Base-by-base conservation (phyloP, 2,888 invertebrate genomes). In the Willowsia nigromaculata region DNA sequence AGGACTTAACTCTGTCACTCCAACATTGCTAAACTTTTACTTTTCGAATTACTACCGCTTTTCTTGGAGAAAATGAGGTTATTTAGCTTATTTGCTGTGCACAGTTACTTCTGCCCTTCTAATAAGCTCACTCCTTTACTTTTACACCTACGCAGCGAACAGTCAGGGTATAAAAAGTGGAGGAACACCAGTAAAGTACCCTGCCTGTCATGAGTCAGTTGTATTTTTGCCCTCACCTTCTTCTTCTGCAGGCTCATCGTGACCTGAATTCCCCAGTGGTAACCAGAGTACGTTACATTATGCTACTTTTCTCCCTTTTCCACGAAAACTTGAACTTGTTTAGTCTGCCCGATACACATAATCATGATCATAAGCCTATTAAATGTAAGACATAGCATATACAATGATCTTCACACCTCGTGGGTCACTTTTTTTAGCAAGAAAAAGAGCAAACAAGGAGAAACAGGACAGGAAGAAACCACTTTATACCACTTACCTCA, bases 191-290 rank as follows among this genome's bases (percentile, higher is more conserved):
- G n/a, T n/a, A n/a, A n/a, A n/a, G n/a, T n/a, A n/a, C n/a, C n/a
- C n/a, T n/a, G n/a, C n/a, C n/a, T 71, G 83, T 71, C 83, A 71
- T 40, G 65, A 83, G 68, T 50, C 15, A 33, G 50, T 47, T 43
- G n/a, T n/a, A 37, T 18, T 80, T 56, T 59, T 56, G 11, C 15
- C 40, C 13, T 47, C 9, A 1, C 18, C 59, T 59, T 59, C 59
- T 78, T 53, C 27, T 59, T 80, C 74, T 78, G 78, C 40, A 74
- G 87, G 68, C 80, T 87, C 87, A 82, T 71, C 87, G 87, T 87
- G 87, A 87, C 87, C 87, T 82, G 87, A 87, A 87, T 87, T 81
- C 87, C 87, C 81, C 27, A 82, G 71, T 80, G 82, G 82, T 59
- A 22, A 78, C 53, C 47, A 78, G n/a, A n/a, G 65, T 62, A 85